Percentiles rank a stretch among this genome's conserved stretches.
Evolutionary conservation across 2,888 invertebrate genomes (phyloP).

Genomic region (Zaprionus obscuricornis): DNA sequence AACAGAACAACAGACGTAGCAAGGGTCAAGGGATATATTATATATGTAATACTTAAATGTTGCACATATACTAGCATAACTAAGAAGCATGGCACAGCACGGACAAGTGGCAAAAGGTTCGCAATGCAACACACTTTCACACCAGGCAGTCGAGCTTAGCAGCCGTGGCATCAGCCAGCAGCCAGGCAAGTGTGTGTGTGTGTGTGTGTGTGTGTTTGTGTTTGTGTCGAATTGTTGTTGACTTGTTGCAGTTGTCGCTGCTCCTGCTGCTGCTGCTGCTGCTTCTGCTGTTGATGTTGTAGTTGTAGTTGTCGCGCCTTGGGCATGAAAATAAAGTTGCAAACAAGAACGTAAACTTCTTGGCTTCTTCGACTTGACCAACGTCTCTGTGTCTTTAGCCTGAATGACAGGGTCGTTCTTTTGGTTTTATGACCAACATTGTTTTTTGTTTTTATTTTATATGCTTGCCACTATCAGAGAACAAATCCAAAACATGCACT

Average conservation of each 20-base stretch:
- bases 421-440: conserved; percentile 50
- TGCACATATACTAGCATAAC: too few relatives aligned
- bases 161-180: conserved; percentile 18
- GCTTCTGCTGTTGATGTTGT: conserved; percentile 19
- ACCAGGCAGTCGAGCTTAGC: conserved; percentile 61
- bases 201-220: conserved; percentile 42
- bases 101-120: conserved; percentile 3
- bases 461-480: conserved; percentile 47
- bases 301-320: conserved; percentile 48
- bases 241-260: conserved; percentile 70
- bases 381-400: conserved; percentile 21
- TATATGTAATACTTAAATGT: too few relatives aligned
- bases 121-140: conserved; percentile 69
- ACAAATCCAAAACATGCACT: conserved; percentile 63
- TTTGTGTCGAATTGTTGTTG: conserved; percentile 67
- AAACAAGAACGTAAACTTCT: conserved; percentile 41
- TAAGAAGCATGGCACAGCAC: background rate
- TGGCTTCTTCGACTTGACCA: conserved; percentile 17
- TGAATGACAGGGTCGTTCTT: conserved; percentile 62
- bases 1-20: conserved; percentile 3
- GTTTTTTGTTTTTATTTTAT: too few relatives aligned
- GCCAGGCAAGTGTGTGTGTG: conserved; percentile 58
- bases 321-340: conserved; percentile 71
- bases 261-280: conserved; percentile 35
- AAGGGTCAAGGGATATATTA: conserved; percentile 2